Percentiles rank a stretch among this genome's conserved stretches.
phyloP scores from a whole-genome alignment of 2,797 vertebrate genomes.

The Chelmon rostratus region DNA sequence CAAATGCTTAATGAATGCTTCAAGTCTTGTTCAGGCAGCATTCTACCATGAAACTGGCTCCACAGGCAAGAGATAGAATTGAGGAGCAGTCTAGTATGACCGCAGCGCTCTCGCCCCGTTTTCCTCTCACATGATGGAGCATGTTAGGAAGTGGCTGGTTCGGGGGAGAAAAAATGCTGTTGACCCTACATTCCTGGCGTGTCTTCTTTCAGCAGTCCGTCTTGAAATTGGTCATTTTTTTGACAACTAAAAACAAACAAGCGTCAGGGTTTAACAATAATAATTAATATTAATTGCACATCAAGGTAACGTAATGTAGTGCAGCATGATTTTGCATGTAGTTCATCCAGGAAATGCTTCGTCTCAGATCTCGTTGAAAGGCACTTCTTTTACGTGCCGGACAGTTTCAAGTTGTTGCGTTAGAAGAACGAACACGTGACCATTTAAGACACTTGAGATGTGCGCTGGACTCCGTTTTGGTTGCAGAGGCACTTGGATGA shows the following conservation, averaged over 20 bases:
- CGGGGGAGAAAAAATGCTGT: constrained; percentile 45
- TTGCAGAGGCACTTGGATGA: constrained; percentile 79
- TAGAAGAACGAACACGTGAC: constrained; percentile 2
- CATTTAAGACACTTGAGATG: constrained; percentile 57
- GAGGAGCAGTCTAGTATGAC: constrained; percentile 57
- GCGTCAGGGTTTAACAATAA: constrained; percentile 34
- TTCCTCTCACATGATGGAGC: constrained; percentile 59
- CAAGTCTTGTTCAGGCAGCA: constrained; percentile 71
- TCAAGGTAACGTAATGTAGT: constrained; percentile 47
- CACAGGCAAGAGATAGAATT: constrained; percentile 39
- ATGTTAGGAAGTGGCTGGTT: constrained; percentile 42
- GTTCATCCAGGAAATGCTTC: constrained; percentile 26
- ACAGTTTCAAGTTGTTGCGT: constrained; percentile 43
- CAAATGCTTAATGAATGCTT: constrained; percentile 63
- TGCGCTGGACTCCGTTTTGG: constrained; percentile 61
- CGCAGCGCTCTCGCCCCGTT: constrained; percentile 4
- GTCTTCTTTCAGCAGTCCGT: constrained; percentile 38
- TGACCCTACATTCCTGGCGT: constrained; percentile 53
- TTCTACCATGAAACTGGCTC: constrained; percentile 52
- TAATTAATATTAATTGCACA: constrained; percentile 56
- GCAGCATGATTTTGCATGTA: constrained; percentile 33
- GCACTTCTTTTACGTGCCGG: constrained; percentile 63
- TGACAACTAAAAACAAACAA: constrained; percentile 36
- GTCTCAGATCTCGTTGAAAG: constrained; percentile 40
- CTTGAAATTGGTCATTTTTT: constrained; percentile 13